Evolutionary conservation across 2,797 vertebrate species (phyloP).

Genomic region (Alfaro cultratus): DNA sequence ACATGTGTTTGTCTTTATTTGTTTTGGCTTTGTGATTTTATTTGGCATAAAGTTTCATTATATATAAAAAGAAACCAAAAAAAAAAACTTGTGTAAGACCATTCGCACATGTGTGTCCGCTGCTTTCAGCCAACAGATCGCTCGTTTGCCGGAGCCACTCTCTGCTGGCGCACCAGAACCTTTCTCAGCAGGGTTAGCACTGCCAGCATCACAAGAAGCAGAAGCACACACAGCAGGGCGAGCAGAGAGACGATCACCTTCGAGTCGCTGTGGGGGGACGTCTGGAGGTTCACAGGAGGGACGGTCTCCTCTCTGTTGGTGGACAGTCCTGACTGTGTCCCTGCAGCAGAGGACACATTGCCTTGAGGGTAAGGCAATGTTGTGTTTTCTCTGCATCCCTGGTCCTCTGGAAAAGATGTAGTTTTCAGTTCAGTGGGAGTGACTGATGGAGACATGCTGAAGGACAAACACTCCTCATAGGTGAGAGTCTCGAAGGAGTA

Average conservation of each 20-base stretch:
- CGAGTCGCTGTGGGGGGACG: conserved; percentile 27
- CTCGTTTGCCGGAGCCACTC: conserved; percentile 72
- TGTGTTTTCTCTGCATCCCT: conserved; percentile 57
- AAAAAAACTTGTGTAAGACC: conserved; percentile 15
- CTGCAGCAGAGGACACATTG: conserved; percentile 43
- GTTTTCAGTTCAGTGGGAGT: conserved; percentile 38
- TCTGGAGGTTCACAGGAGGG: conserved; percentile 33
- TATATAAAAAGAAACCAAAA: conserved; percentile 22
- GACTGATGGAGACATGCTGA: conserved; percentile 59
- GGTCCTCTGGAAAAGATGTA: conserved; percentile 32
- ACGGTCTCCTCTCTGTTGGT: conserved; percentile 52
- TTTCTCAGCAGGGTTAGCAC: conserved; percentile 74
- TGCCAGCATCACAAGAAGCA: conserved; percentile 66
- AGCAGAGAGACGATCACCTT: conserved; percentile 68
- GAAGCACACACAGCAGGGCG: conserved; percentile 70
- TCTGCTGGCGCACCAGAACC: conserved; percentile 69
- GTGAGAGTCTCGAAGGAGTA: conserved; percentile 73
- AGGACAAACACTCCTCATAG: conserved; percentile 76
- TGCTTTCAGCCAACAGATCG: conserved; percentile 48
- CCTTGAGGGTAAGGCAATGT: conserved; percentile 33
- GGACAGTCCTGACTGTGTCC: conserved; percentile 32
- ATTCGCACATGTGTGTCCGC: conserved; percentile 24
- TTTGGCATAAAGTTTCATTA: conserved; percentile 42
- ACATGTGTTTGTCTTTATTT: conserved; percentile 16
- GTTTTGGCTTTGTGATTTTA: conserved; percentile 46